phyloP scores from a whole-genome alignment of 2,113 vertebrate genomes.

The Dolichotis patagonum region DNA sequence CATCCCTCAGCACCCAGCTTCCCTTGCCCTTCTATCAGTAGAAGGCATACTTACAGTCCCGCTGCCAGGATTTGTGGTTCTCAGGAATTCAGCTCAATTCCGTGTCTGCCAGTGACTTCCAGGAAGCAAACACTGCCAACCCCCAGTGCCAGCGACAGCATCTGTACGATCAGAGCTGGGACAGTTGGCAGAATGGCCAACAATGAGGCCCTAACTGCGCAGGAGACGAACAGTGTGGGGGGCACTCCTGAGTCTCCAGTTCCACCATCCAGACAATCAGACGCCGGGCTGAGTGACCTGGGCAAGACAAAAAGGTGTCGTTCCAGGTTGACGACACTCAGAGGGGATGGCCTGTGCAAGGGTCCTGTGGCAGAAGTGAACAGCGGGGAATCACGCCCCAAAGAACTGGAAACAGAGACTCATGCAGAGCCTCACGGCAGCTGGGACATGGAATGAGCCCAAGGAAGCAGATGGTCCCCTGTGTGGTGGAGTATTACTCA shows the following conservation, averaged over 20 bases:
- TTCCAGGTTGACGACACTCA: no score
- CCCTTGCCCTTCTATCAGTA: background rate
- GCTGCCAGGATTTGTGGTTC: background rate
- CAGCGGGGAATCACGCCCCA: no score
- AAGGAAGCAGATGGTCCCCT: background rate
- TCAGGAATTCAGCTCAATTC: accelerated
- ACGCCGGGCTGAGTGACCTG: background rate
- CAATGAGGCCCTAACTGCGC: constrained; percentile 48
- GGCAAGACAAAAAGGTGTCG: background rate
- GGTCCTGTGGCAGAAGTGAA: background rate
- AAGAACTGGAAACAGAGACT: background rate
- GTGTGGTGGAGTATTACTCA: background rate
- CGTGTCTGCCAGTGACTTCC: background rate
- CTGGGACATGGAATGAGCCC: no score
- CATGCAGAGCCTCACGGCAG: background rate
- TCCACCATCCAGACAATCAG: constrained; percentile 3
- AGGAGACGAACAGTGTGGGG: constrained; percentile 35
- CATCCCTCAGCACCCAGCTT: background rate
- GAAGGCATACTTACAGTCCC: no score
- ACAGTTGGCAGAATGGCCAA: background rate
- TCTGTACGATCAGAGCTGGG: background rate
- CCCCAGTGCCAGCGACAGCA: no score
- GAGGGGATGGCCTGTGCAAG: background rate
- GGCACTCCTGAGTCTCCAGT: background rate
- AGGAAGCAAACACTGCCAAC: background rate